Conservation (phyloP, 2,113 vertebrate genomes). For the Clupea harengus region DNA sequence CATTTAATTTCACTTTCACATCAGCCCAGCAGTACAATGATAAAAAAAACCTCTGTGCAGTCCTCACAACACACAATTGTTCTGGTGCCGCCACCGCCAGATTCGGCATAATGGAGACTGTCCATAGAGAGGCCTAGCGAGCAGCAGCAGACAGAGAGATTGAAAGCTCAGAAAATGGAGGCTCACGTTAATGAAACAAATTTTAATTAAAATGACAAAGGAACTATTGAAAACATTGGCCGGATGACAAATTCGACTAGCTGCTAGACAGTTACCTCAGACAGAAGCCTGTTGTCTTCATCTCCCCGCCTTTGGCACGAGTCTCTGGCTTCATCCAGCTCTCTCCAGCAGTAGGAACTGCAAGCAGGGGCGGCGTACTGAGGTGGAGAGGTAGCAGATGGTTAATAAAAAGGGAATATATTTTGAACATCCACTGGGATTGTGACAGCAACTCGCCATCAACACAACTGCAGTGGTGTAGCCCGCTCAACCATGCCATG, state of each 20-base stretch:
- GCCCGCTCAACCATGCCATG: not conserved
- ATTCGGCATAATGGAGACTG: conserved; percentile 35
- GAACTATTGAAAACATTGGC: conserved; percentile 56
- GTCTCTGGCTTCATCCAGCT: conserved; percentile 30
- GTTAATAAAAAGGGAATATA: conserved; percentile 20
- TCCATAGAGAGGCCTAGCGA: not conserved
- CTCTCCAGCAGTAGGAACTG: conserved; percentile 46
- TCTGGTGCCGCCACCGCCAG: not conserved
- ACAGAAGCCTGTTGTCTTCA: conserved; percentile 42
- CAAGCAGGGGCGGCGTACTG: conserved; percentile 37
- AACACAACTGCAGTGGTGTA: not conserved
- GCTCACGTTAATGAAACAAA: conserved; percentile 57
- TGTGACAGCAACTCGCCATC: conserved; percentile 14
- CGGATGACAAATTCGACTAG: conserved; percentile 55
- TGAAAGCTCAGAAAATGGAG: conserved; percentile 56
- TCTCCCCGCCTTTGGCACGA: conserved; percentile 40
- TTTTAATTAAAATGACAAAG: conserved; percentile 59
- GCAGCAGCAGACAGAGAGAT: conserved; percentile 31
- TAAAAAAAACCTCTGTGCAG: not conserved
- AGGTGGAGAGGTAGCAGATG: conserved; percentile 36
- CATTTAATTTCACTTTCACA: not conserved
- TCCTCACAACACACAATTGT: not conserved
- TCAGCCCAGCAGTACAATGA: not conserved
- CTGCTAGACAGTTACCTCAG: conserved; percentile 60
- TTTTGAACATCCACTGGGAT: not conserved